Evolutionary conservation across 2,888 invertebrate genomes (phyloP).

Genomic region (Eucera pruinosa): DNA sequence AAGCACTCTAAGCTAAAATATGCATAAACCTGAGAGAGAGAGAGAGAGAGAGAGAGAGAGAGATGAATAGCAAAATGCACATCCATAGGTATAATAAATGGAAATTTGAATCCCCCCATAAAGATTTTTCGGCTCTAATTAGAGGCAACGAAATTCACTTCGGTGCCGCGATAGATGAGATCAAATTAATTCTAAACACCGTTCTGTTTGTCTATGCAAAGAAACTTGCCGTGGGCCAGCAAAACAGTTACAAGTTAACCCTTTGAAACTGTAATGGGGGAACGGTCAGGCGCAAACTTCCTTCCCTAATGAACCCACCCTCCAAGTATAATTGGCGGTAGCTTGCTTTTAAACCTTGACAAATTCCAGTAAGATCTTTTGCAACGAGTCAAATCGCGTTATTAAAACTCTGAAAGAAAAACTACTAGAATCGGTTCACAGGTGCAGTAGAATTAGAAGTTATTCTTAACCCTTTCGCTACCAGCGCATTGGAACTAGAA

Average conservation of each 20-base stretch:
- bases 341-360: background rate
- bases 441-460: too few species aligned
- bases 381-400: background rate
- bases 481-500: too few species aligned
- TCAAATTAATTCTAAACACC: slow-evolving; percentile 31
- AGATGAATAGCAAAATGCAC: too few species aligned
- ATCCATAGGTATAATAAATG: too few species aligned
- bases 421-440: too few species aligned
- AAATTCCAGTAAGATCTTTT: background rate
- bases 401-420: too few species aligned
- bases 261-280: background rate
- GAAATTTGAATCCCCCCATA: background rate
- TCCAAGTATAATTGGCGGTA: background rate
- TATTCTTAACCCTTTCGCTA: too few species aligned
- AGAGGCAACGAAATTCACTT: background rate
- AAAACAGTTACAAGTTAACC: background rate
- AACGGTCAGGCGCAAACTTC: background rate
- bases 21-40: background rate
- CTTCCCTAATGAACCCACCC: background rate
- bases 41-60: too few species aligned
- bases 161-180: background rate
- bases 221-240: background rate
- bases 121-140: background rate
- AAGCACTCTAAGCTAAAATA: background rate
- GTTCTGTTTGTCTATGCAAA: background rate